Conservation (phyloP, 1,140 invertebrate genomes). For the Hyphantria cunea region DNA sequence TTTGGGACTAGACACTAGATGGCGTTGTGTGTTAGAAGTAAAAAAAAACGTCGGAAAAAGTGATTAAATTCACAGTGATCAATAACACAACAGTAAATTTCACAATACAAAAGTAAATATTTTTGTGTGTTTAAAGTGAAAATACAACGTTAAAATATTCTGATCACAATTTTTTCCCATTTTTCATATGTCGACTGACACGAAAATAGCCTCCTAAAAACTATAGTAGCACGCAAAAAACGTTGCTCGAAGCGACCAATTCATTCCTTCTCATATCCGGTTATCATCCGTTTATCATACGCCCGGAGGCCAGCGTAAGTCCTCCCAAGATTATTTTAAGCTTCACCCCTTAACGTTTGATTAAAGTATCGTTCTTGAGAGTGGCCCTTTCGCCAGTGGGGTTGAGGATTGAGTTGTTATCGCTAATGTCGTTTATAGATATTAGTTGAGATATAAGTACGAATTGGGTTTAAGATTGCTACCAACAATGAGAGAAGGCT, state of each 20-base stretch:
- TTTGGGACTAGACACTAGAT: too few species aligned
- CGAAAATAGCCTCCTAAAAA: constrained; percentile 39
- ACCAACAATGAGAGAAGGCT: too few species aligned
- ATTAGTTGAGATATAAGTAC: too few species aligned
- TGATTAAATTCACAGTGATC: too few species aligned
- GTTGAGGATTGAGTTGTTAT: constrained; percentile 11
- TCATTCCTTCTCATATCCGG: constrained; percentile 67
- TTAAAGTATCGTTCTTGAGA: constrained; percentile 55
- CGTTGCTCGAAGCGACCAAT: constrained; percentile 58
- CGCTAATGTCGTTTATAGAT: constrained; percentile 5
- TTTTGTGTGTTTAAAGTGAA: too few species aligned
- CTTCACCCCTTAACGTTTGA: constrained; percentile 69
- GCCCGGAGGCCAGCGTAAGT: constrained; percentile 54
- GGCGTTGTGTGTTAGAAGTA: too few species aligned
- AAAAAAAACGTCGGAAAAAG: too few species aligned
- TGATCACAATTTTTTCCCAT: not conserved
- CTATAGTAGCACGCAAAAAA: constrained; percentile 53
- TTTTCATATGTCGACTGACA: constrained; percentile 17
- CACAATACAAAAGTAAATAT: too few species aligned
- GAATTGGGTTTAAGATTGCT: too few species aligned
- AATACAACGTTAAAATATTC: not conserved
- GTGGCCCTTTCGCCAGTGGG: constrained; percentile 5
- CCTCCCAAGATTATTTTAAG: constrained; percentile 70
- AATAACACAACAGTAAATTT: too few species aligned
- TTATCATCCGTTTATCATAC: constrained; percentile 72